These are phyloP conservation scores for Turdus rufiventris DNA, from an alignment of 2,113 vertebrate genomes.

Conservation along the genomic window DNA sequence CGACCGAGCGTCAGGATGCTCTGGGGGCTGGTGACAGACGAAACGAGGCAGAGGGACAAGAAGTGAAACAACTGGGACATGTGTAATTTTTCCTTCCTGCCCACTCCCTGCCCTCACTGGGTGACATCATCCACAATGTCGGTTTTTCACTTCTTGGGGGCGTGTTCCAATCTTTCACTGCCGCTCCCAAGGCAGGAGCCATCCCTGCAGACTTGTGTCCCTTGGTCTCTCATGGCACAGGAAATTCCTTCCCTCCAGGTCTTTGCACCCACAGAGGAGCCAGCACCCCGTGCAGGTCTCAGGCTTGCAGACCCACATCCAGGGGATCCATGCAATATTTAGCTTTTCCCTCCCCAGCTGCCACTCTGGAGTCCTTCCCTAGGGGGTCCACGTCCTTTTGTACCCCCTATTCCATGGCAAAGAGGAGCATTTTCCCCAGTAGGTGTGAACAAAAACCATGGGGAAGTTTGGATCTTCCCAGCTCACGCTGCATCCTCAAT, in stretches of 20 bases:
- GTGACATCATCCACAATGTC: background rate
- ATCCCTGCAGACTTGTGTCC: fast-evolving
- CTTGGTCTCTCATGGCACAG: background rate
- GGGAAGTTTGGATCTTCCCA: background rate
- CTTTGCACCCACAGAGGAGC: background rate
- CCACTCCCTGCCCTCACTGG: background rate
- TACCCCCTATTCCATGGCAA: background rate
- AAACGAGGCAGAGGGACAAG: constrained; percentile 33
- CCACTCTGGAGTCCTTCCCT: background rate
- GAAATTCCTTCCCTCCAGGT: background rate
- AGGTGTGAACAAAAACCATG: background rate
- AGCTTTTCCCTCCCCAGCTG: background rate
- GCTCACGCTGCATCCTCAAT: background rate
- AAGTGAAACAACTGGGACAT: background rate
- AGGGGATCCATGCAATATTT: background rate
- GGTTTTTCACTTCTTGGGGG: background rate
- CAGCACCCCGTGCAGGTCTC: background rate
- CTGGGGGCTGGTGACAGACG: constrained; percentile 35
- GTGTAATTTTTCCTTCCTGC: constrained; percentile 13
- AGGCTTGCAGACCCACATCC: background rate
- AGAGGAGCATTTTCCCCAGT: background rate
- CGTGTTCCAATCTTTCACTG: background rate
- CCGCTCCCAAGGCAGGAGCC: background rate
- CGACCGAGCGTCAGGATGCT: constrained; percentile 18
- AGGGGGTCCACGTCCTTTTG: fast-evolving